Conservation (phyloP, 2,113 vertebrate species). For the Heterotis niloticus region DNA sequence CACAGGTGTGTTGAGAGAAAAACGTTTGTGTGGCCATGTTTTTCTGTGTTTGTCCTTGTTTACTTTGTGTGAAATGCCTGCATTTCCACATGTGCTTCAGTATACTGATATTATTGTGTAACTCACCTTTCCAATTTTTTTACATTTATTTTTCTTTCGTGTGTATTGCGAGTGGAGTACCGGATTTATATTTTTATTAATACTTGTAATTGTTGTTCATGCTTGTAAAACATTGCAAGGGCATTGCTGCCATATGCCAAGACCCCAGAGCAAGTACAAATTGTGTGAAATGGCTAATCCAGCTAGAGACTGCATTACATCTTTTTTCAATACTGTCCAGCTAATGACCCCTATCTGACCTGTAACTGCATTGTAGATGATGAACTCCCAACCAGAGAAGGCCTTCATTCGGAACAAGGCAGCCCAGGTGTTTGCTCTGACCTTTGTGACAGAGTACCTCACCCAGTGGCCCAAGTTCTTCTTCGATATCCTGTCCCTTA, state of each 20-base stretch:
- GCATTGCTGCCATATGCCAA: background rate
- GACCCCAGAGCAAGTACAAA: too few species aligned
- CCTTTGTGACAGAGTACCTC: conserved; percentile 90
- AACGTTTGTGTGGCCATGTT: too few species aligned
- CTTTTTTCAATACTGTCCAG: background rate
- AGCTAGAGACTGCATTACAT: too few species aligned
- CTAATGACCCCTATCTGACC: background rate
- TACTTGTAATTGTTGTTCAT: background rate
- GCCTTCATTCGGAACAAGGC: conserved; percentile 97
- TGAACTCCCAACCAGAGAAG: conserved; percentile 84
- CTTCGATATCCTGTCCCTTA: conserved; percentile 87
- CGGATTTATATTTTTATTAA: background rate
- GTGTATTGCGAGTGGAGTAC: background rate
- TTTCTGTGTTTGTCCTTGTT: background rate
- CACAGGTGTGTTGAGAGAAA: conserved; percentile 67
- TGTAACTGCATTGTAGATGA: conserved; percentile 63
- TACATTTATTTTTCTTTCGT: background rate
- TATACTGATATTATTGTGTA: background rate
- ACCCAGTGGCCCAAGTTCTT: conserved; percentile 97
- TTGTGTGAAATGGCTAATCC: too few species aligned
- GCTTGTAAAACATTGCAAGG: background rate
- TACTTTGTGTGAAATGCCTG: background rate
- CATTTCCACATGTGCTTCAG: background rate
- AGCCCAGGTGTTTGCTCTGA: conserved; percentile 93
- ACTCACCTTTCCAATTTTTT: background rate